Percentiles rank a stretch among this genome's conserved stretches.
Conservation (phyloP, 1,140 invertebrate genomes). For the Grapholita molesta region DNA sequence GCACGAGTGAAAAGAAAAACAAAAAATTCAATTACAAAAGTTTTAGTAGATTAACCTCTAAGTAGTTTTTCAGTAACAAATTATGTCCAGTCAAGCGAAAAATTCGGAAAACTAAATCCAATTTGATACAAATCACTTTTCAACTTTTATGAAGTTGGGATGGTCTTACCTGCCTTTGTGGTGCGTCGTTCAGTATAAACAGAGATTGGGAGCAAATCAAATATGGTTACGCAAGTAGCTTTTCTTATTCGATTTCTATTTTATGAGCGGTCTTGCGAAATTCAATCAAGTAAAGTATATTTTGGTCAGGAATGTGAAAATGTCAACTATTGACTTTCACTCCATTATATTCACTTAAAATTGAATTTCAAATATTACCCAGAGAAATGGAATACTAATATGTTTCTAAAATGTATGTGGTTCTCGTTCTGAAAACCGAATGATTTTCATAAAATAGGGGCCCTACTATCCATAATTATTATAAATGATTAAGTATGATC, state of each 20-base stretch:
- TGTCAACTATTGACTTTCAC: background rate
- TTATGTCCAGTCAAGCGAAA: background rate
- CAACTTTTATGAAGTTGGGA: background rate
- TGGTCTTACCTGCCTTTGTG: background rate
- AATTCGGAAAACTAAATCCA: background rate
- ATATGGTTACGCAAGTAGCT: slow-evolving; percentile 53
- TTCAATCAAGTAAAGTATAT: slow-evolving; percentile 11
- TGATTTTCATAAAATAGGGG: too few species aligned
- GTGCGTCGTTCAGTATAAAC: slow-evolving; percentile 22
- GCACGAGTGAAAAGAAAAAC: too few species aligned
- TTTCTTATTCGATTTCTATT: slow-evolving; percentile 56
- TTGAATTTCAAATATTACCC: background rate
- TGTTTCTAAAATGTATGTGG: background rate
- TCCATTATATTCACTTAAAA: background rate
- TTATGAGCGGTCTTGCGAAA: slow-evolving; percentile 46
- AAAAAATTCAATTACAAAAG: too few species aligned
- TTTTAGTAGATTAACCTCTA: background rate
- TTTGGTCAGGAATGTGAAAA: background rate
- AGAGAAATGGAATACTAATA: background rate
- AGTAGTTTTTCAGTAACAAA: background rate
- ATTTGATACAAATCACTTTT: background rate
- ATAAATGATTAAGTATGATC: too few species aligned
- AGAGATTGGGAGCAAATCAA: slow-evolving; percentile 54
- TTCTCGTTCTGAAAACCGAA: background rate
- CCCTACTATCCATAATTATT: too few species aligned